A percentile compares a stretch with the other conserved stretches of the same genome.
These are phyloP conservation scores for Bombus cullumanus DNA, from an alignment of 1,140 invertebrate species.

Conservation along the genomic window DNA sequence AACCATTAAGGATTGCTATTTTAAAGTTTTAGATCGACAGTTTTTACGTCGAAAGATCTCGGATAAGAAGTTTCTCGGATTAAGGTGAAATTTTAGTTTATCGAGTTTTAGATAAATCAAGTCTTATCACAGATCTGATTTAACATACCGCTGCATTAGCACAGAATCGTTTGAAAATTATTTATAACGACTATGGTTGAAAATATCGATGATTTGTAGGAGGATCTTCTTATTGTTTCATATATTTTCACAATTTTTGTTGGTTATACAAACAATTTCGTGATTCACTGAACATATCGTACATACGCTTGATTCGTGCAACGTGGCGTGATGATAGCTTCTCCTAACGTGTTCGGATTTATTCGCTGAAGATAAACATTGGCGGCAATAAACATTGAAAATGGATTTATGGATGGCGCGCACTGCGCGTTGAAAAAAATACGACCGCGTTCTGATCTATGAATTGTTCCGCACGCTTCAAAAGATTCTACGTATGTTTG, in stretches of 20 bases:
- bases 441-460: background rate
- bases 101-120: background rate
- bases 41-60: background rate
- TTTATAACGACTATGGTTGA: background rate
- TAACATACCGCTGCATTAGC: background rate
- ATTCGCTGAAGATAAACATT: background rate
- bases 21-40: background rate
- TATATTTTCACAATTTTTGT: too few species aligned
- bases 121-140: background rate
- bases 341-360: background rate
- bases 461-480: background rate
- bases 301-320: background rate
- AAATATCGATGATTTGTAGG: too few species aligned
- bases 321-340: background rate
- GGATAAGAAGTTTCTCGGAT: background rate
- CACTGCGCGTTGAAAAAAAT: background rate
- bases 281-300: too few species aligned
- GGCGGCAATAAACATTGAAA: background rate
- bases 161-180: background rate
- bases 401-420: background rate
- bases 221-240: background rate
- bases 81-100: background rate
- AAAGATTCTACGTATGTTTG: background rate
- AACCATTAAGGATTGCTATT: too few species aligned
- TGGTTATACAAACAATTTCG: too few species aligned